Evolutionary conservation across 2,113 vertebrate genomes (phyloP).

Genomic region (Gopherus evgoodei): DNA sequence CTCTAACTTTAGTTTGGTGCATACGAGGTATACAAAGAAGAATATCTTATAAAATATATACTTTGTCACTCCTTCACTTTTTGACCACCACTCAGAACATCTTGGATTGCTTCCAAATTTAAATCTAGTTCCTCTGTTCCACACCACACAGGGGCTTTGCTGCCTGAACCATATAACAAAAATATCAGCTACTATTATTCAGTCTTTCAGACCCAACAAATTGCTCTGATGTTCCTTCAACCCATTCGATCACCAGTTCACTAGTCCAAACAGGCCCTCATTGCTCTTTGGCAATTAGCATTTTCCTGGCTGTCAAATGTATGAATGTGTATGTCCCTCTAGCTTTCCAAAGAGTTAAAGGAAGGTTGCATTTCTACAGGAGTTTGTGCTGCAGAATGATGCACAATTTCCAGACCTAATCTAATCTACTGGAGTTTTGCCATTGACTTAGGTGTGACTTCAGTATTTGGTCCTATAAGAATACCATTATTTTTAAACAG

Average conservation of each 20-base stretch:
- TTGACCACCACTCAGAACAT: accelerated
- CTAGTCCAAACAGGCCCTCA: background rate
- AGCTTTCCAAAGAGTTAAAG: background rate
- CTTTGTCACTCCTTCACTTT: background rate
- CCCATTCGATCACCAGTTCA: background rate
- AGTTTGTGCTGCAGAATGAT: background rate
- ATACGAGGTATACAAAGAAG: background rate
- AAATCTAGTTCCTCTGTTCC: background rate
- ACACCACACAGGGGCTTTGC: background rate
- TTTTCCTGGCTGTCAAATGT: background rate
- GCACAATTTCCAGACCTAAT: accelerated
- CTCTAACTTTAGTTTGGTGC: background rate
- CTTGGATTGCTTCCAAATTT: background rate
- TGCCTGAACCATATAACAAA: background rate
- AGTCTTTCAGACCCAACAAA: background rate
- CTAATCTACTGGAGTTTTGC: background rate
- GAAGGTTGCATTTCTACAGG: background rate
- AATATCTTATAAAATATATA: background rate
- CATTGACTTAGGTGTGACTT: background rate
- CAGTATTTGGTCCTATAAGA: conserved; percentile 28
- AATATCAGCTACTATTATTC: background rate
- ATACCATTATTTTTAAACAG: background rate
- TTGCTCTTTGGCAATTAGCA: background rate
- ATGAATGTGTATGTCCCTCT: background rate
- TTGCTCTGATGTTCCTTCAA: background rate